These are phyloP conservation scores for Melanerpes formicivorus DNA, from an alignment of 2,113 vertebrate species.

Conservation along the genomic window DNA sequence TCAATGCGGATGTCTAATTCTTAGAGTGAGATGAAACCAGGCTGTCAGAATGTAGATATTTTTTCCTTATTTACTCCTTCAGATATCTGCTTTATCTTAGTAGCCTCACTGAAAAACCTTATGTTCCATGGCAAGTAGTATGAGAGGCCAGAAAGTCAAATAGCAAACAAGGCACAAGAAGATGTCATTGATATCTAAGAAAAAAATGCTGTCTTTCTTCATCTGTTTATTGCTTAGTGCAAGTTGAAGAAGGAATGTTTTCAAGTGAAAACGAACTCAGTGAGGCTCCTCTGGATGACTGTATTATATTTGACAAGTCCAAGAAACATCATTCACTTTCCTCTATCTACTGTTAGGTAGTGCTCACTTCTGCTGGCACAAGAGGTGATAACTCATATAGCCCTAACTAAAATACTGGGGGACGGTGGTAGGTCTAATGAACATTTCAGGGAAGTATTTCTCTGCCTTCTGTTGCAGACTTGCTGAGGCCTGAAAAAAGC, in stretches of 20 bases:
- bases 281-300: background rate
- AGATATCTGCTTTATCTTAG: background rate
- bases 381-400: background rate
- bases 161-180: background rate
- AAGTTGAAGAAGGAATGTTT: background rate
- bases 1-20: background rate
- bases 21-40: background rate
- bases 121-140: background rate
- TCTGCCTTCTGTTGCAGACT: background rate
- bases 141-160: background rate
- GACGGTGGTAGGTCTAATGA: background rate
- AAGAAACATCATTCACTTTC: background rate
- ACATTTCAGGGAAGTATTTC: background rate
- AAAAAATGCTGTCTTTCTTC: background rate
- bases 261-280: background rate
- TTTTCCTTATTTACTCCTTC: background rate
- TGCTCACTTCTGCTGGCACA: background rate
- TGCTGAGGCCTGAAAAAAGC: background rate
- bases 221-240: background rate
- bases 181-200: background rate
- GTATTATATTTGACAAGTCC: background rate
- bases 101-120: background rate
- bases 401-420: background rate
- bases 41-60: background rate
- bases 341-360: background rate